Base-by-base conservation (phyloP, 2,797 vertebrate species). In the Parauchenoglanis ngamensis region DNA sequence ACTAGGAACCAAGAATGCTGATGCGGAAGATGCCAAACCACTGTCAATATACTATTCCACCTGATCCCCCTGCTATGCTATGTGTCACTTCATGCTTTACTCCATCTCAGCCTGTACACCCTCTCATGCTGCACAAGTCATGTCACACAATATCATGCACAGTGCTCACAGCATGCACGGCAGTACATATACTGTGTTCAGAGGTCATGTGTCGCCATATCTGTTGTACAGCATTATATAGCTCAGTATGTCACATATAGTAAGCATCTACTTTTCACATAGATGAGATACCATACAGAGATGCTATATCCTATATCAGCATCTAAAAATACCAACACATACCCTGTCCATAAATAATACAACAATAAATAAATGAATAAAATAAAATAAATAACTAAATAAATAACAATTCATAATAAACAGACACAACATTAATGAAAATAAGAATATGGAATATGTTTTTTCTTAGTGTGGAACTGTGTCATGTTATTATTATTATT, bases 51-150 rank as follows among this genome's bases (percentile, higher is more conserved):
- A 57, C 80, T 82, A 40, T 78, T 75, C 79, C 63, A 86, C 87
- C 72, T 73, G 65, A 75, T 85, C 46, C 40, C 68, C 11, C 67
- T 23, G 31, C 61, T n/a, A 52, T 25, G 25, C 31, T 57, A 49
- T 85, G 67, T 56, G 86, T 70, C 35, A 83, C 49, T 80, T 85
- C 80, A 75, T 86, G 81, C 63, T 46, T 59, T 56, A 57, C 83
- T 85, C 67, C 75, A 83, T 68, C 89, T 88, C 67, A 73, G 83
- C 63, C 57, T 87, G 77, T 77, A 86, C 85, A 85, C 63, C 67
- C 70, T 63, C 83, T 70, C 79, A 25, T 35, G 78, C 52, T 82
- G 49, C 73, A 85, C 83, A n/a, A 65, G 59, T 84, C 46, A 87
- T 79, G 82, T 87, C 73, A 89, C 76, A 75, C 28, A 87, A 85